Base-by-base conservation (phyloP, 2,888 invertebrate genomes). In the Acleris cristana region DNA sequence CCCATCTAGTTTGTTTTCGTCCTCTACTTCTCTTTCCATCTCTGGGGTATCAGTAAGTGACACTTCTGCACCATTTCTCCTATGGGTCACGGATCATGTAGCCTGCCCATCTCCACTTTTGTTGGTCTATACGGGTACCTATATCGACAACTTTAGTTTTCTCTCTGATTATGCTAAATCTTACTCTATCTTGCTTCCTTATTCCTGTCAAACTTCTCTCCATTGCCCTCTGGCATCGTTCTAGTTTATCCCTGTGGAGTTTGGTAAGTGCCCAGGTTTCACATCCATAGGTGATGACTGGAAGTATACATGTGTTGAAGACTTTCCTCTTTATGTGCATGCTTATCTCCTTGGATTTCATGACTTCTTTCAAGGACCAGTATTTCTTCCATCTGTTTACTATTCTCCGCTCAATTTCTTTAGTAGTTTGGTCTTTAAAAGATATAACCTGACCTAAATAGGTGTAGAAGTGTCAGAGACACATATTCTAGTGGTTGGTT, bases 401-500 rank as follows among this genome's bases (percentile, higher is more conserved):
- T 19, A 68, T 57, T 6, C 68, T 48, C 51, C 14, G 59, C 3
- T 63, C 44, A 12, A 65, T n/a, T n/a, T n/a, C n/a, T n/a, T n/a
- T n/a, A n/a, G n/a, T n/a, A n/a, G n/a, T n/a, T n/a, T n/a, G n/a
- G n/a, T n/a, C n/a, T n/a, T n/a, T n/a, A n/a, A n/a, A n/a, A n/a
- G n/a, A n/a, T 14, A 71, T 69, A 57, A 67, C 19, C 52, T 70
- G 66, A 7, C 70, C 64, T 19, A 64, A 14, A 52, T 68, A 69
- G 16, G 57, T 57, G 21, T 64, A 71, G 45, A 67, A 62, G 6
- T n/a, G n/a, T n/a, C n/a, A n/a, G n/a, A n/a, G 64, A 23, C 10
- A 71, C 62, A 60, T 69, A 67, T 26, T 71, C 69, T 14, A 70
- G 44, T 26, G 30, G 48, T 16, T 49, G 18, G 12, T 26, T 51